Evolutionary conservation across 2,888 invertebrate genomes (phyloP).

Genomic region (Metellina segmentata): DNA sequence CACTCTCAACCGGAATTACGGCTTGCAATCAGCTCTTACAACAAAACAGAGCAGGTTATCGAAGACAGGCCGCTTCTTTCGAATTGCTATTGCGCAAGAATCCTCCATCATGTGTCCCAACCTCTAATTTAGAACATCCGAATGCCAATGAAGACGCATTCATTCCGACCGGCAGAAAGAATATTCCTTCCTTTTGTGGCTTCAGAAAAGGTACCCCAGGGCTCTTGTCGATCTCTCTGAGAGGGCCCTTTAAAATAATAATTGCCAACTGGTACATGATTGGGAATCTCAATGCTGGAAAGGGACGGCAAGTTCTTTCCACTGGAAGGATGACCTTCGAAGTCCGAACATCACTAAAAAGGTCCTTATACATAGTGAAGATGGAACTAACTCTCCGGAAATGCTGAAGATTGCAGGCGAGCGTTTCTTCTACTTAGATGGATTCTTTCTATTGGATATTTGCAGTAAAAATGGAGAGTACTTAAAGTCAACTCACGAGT

Average conservation of each 20-base stretch:
- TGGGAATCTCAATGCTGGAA: conserved; percentile 2
- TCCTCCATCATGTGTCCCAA: conserved; percentile 61
- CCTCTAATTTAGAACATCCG: conserved; percentile 62
- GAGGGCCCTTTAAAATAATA: background rate
- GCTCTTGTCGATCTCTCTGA: background rate
- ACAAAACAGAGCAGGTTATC: background rate
- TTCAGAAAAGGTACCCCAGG: too few relatives aligned
- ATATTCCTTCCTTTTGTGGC: conserved; percentile 19
- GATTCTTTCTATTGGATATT: too few relatives aligned
- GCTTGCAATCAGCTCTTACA: background rate
- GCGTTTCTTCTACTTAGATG: too few relatives aligned
- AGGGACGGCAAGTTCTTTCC: background rate
- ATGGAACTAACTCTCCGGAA: conserved; percentile 4
- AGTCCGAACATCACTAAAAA: background rate
- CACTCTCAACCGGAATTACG: background rate
- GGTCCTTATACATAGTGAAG: conserved; percentile 9
- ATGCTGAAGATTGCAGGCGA: background rate
- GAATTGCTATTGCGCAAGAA: conserved; percentile 20
- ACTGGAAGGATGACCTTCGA: conserved; percentile 24
- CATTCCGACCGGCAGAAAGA: conserved; percentile 25
- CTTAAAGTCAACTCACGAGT: too few relatives aligned
- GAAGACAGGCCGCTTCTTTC: background rate
- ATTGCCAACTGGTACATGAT: conserved; percentile 48
- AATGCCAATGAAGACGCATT: conserved; percentile 53
- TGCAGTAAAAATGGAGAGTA: too few relatives aligned